Conservation (phyloP, 2,888 invertebrate genomes). For the Hololepta plana region DNA sequence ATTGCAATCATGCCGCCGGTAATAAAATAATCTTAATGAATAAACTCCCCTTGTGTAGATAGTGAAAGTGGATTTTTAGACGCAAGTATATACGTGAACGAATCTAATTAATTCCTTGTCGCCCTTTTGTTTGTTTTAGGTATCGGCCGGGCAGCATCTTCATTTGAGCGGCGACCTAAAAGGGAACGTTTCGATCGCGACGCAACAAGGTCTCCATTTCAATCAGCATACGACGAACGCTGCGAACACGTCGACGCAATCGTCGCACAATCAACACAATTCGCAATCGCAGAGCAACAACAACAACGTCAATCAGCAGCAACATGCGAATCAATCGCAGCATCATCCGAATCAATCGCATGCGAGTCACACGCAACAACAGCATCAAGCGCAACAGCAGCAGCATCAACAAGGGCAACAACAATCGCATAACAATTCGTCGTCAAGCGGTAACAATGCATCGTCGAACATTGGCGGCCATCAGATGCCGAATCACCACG, state of each 20-base stretch:
- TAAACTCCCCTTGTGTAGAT: too few relatives aligned
- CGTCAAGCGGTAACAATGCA: conserved; percentile 7
- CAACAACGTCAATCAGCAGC: conserved; percentile 7
- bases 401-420: conserved; percentile 5
- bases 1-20: too few relatives aligned
- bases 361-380: conserved; percentile 1
- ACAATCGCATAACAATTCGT: conserved; percentile 9
- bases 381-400: conserved; percentile 6
- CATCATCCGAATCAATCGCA: conserved; percentile 6
- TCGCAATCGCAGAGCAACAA: conserved; percentile 8
- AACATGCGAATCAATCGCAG: conserved; percentile 6
- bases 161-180: conserved; percentile 55
- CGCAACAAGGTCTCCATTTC: conserved; percentile 70
- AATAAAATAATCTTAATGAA: too few relatives aligned
- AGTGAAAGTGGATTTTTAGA: too few relatives aligned
- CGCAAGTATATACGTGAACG: too few relatives aligned
- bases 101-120: conserved; percentile 1
- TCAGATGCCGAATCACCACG: conserved; percentile 4
- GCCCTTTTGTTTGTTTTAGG: conserved; percentile 32
- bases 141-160: conserved; percentile 75
- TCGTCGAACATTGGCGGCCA: conserved; percentile 5
- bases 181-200: conserved; percentile 61
- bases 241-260: conserved; percentile 11
- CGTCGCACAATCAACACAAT: conserved; percentile 9
- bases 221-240: conserved; percentile 23